Evolutionary conservation across 2,113 vertebrate genomes (phyloP), one percentile per base, ranked within the genome.

Genomic region (Cryptotis parvus): DNA sequence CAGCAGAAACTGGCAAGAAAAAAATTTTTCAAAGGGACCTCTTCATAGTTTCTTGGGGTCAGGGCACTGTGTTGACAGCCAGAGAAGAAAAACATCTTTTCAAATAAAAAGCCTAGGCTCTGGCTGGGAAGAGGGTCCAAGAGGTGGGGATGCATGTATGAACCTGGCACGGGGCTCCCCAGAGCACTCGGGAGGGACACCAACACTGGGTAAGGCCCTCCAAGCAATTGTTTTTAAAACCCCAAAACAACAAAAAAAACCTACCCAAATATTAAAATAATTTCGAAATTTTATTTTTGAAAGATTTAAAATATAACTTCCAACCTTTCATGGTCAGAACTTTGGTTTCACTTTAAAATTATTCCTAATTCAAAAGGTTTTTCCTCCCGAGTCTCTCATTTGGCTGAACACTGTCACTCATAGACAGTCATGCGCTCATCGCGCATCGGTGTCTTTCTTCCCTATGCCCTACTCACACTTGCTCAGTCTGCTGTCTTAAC

Each of bases 181-280:
- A 58, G 6, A 58, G 45, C 45, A 49, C 9, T 14, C 14, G 45
- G 5, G 45, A 49, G 45, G 14, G 9, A 49, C 45, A 49, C 45
- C 55, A 58, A 6, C 16, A 58, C 24, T 20, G 55, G 18, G 55
- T 58, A 22, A 6, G 55, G 55, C 55, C 55, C 20, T 20, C 20
- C 55, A 58, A 72, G n/a, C 61, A 37, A 35, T 3, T 63, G 10
- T 49, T 49, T 29, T 76, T 33, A 35, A 89, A 86, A 65, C 6
- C 69, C 78, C 29, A 18, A 15, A 70, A 92, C 49, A 92, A 74
- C 16, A 69, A 8, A 61, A 33, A n/a, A n/a, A n/a, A n/a, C 52
- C n/a, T 68, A 81, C 45, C 26, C 58, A 70, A 68, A 75, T 74
- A 87, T 77, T 86, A 87, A 79, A 91, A 93, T 4, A 95, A 89